A percentile compares a stretch with the other conserved stretches of the same genome.
Evolutionary conservation across 1,140 invertebrate genomes (phyloP).

Genomic region (Sycobia sp.): DNA sequence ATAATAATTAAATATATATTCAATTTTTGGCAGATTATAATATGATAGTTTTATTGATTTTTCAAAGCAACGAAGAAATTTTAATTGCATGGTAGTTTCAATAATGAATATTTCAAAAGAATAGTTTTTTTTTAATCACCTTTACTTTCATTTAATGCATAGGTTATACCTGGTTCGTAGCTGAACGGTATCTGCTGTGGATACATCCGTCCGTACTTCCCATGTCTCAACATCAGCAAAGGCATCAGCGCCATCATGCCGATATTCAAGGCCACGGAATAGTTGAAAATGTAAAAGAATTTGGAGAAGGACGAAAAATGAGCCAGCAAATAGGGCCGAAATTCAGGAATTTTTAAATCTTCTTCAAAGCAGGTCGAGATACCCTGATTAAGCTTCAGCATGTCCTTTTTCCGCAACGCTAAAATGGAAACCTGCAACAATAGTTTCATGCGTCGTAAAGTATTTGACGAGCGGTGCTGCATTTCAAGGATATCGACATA

Average conservation of each 20-base stretch:
- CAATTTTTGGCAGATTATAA: too few species aligned
- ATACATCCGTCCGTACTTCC: constrained; percentile 3
- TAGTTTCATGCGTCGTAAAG: too few species aligned
- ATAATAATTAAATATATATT: too few species aligned
- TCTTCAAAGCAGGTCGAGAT: constrained; percentile 7
- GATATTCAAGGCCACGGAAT: neutral
- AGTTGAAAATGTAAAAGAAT: constrained; percentile 13
- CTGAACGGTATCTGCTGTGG: constrained; percentile 8
- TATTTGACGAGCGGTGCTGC: too few species aligned
- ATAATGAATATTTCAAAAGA: too few species aligned
- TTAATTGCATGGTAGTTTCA: too few species aligned
- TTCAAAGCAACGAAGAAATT: too few species aligned
- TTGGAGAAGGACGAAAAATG: neutral
- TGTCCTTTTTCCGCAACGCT: neutral
- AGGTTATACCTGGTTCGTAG: constrained; percentile 19
- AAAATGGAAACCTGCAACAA: constrained; percentile 4
- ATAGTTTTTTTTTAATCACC: too few species aligned
- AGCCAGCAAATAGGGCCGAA: constrained; percentile 4
- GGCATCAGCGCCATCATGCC: neutral
- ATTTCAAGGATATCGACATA: too few species aligned
- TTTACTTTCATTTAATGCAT: too few species aligned
- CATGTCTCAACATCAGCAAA: neutral
- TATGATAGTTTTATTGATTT: too few species aligned
- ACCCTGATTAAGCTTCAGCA: constrained; percentile 4
- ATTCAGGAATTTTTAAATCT: constrained; percentile 3